phyloP scores from a whole-genome alignment of 2,797 vertebrate species.

The Malacoraja senta region DNA sequence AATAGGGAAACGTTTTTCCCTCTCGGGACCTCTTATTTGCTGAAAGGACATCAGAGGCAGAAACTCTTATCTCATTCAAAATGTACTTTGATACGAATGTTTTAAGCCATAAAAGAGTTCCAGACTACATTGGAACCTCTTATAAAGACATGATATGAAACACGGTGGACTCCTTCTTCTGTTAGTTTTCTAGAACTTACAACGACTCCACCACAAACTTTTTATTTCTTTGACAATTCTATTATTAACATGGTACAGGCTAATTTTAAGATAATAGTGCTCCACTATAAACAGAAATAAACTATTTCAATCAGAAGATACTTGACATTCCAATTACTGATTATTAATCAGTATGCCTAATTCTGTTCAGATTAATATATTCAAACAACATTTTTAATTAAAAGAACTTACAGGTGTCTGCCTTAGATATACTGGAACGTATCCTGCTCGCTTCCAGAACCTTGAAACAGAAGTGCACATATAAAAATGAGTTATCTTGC shows the following conservation, averaged over 20 bases:
- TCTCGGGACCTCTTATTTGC: too few relatives aligned
- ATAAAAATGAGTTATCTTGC: not conserved
- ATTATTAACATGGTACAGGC: not conserved
- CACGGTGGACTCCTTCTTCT: too few relatives aligned
- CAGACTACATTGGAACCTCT: too few relatives aligned
- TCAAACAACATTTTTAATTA: not conserved
- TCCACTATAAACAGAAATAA: not conserved
- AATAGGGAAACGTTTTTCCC: too few relatives aligned
- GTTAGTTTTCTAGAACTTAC: not conserved
- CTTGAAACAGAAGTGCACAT: slow-evolving; percentile 52
- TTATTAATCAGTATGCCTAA: not conserved
- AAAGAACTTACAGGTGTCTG: slow-evolving; percentile 83
- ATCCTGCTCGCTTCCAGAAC: slow-evolving; percentile 93
- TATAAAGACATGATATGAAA: too few relatives aligned
- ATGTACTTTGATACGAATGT: not conserved
- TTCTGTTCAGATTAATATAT: not conserved
- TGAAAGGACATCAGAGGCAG: too few relatives aligned
- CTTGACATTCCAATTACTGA: not conserved
- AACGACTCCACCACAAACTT: not conserved
- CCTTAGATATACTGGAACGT: slow-evolving; percentile 84
- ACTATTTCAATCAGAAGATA: not conserved
- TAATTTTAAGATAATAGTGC: not conserved
- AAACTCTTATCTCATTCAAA: not conserved
- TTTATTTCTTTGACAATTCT: not conserved
- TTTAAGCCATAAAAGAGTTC: too few relatives aligned